These are phyloP conservation scores for Hyperoplus lanceolatus DNA, from an alignment of 2,797 vertebrate species.

Conservation along the genomic window DNA sequence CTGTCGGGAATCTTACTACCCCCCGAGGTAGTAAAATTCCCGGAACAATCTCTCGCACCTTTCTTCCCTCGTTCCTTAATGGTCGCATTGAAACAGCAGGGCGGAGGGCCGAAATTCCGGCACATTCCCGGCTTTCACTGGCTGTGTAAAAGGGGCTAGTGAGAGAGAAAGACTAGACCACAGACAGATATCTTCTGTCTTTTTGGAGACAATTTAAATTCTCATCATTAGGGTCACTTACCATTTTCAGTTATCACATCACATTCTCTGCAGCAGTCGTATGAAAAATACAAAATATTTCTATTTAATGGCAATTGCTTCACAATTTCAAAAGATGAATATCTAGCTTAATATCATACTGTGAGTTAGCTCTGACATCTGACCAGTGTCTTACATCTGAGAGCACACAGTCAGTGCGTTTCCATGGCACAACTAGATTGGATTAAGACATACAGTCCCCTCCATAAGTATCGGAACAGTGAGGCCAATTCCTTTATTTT, in stretches of 20 bases:
- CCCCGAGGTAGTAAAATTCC: no score
- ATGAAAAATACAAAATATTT: not conserved
- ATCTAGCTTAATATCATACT: not conserved
- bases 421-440: no score
- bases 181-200: not conserved
- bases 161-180: not conserved
- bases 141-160: no score
- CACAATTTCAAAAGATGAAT: not conserved
- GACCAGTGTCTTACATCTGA: not conserved
- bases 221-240: not conserved
- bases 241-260: not conserved
- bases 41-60: no score
- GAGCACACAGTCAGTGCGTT: not conserved
- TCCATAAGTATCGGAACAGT: no score
- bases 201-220: not conserved
- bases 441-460: no score
- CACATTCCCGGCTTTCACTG: no score
- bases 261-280: not conserved
- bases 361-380: not conserved
- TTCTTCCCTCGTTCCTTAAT: no score
- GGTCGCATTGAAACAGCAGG: no score
- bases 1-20: no score
- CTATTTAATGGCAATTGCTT: constrained; percentile 2
- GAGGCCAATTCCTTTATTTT: no score
- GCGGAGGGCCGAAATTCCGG: no score